Conservation (phyloP, 35 echinoderm and acorn worm genomes). For the Apostichopus japonicus region DNA sequence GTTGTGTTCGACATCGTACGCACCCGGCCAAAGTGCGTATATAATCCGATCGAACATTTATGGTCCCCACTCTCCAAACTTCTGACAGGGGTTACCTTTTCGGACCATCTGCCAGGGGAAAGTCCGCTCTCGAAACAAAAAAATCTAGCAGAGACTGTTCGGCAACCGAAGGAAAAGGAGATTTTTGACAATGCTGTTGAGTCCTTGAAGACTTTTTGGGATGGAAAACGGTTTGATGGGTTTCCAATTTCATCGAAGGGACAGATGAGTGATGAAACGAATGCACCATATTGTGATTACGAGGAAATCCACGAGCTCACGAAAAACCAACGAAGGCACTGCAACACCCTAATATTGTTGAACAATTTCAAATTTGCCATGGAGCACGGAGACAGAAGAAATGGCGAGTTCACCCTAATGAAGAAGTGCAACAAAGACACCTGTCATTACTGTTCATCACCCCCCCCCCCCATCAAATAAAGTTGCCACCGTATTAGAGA, state of each 20-base stretch:
- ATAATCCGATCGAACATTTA: conserved; percentile 63
- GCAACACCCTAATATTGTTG: background rate
- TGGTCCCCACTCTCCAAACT: conserved; percentile 62
- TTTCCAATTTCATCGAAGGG: conserved; percentile 3
- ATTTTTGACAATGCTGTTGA: conserved; percentile 59
- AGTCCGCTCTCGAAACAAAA: conserved; percentile 11
- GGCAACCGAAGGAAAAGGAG: conserved; percentile 5
- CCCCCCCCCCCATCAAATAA: background rate
- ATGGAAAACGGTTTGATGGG: conserved; percentile 31
- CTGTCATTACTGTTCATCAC: background rate
- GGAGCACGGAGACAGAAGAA: background rate
- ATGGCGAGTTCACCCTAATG: conserved; percentile 22
- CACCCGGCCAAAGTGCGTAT: conserved; percentile 58
- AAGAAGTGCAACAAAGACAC: background rate
- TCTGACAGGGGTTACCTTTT: conserved; percentile 49
- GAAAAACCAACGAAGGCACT: background rate
- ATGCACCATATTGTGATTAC: conserved; percentile 8
- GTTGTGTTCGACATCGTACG: conserved; percentile 24
- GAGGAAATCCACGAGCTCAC: background rate
- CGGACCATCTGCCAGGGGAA: conserved; percentile 47
- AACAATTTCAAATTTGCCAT: background rate
- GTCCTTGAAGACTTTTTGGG: conserved; percentile 23
- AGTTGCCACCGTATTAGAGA: background rate
- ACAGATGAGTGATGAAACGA: conserved; percentile 16
- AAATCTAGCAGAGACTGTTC: background rate